Percentiles rank a stretch among this genome's conserved stretches.
Evolutionary conservation across 2,797 vertebrate genomes (phyloP).

Genomic region (Thamnophis elegans): DNA sequence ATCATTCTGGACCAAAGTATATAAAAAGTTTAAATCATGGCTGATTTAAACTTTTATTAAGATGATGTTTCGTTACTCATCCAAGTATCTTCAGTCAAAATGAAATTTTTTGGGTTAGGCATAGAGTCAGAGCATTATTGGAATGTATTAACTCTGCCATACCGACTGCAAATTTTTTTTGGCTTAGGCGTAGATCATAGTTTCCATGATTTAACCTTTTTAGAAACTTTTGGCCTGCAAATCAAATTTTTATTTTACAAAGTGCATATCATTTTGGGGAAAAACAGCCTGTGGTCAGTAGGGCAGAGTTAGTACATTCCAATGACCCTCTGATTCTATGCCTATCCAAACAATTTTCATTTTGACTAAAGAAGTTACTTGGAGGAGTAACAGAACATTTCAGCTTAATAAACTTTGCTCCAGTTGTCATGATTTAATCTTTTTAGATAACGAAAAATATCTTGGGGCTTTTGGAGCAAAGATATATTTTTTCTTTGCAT

Average conservation of each 20-base stretch:
- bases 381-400: neutral
- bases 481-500: neutral
- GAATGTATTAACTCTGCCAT: neutral
- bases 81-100: neutral
- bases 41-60: neutral
- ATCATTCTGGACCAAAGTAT: neutral
- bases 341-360: neutral
- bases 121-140: neutral
- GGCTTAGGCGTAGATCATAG: neutral
- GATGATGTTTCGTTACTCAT: neutral
- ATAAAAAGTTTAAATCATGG: neutral
- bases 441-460: neutral
- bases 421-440: neutral
- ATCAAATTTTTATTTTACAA: neutral
- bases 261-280: neutral
- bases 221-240: neutral
- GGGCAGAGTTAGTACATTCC: neutral
- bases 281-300: neutral
- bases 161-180: neutral
- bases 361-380: neutral
- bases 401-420: neutral
- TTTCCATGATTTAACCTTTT: neutral
- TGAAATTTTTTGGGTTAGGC: neutral
- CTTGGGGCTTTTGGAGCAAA: neutral
- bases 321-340: neutral